Evolutionary conservation across 1,140 invertebrate species (phyloP).

Genomic region (Conus ventricosus): DNA sequence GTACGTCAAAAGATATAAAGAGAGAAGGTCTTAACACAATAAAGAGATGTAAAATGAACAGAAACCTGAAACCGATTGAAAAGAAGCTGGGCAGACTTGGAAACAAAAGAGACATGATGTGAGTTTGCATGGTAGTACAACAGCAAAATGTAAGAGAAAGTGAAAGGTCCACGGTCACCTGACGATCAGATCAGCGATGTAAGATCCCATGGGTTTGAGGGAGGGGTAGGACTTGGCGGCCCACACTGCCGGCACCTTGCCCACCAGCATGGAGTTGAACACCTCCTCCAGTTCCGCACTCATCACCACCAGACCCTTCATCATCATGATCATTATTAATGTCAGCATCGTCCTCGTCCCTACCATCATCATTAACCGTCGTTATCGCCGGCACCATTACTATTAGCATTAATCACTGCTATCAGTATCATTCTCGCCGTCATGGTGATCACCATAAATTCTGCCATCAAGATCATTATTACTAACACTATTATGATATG

Average conservation of each 20-base stretch:
- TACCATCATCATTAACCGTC: not conserved
- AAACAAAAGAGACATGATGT: no score
- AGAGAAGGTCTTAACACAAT: no score
- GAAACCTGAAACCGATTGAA: no score
- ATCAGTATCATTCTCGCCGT: not conserved
- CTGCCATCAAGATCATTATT: not conserved
- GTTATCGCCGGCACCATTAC: not conserved
- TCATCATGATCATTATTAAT: no score
- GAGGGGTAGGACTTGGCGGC: constrained; percentile 76
- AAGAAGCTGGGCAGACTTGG: not conserved
- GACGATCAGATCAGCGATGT: constrained; percentile 72
- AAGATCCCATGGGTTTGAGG: constrained; percentile 74
- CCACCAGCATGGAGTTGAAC: constrained; percentile 74
- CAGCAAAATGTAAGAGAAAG: no score
- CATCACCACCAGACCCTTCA: constrained; percentile 71
- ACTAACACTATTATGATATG: not conserved
- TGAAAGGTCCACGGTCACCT: constrained; percentile 59
- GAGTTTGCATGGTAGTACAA: no score
- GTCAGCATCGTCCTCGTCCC: not conserved
- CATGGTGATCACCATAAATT: not conserved
- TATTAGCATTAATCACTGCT: not conserved
- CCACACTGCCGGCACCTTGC: constrained; percentile 83
- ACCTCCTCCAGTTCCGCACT: constrained; percentile 73
- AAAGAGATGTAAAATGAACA: no score
- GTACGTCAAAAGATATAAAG: no score